Conservation (phyloP, 2,797 vertebrate genomes). For the Podarcis siculus region DNA sequence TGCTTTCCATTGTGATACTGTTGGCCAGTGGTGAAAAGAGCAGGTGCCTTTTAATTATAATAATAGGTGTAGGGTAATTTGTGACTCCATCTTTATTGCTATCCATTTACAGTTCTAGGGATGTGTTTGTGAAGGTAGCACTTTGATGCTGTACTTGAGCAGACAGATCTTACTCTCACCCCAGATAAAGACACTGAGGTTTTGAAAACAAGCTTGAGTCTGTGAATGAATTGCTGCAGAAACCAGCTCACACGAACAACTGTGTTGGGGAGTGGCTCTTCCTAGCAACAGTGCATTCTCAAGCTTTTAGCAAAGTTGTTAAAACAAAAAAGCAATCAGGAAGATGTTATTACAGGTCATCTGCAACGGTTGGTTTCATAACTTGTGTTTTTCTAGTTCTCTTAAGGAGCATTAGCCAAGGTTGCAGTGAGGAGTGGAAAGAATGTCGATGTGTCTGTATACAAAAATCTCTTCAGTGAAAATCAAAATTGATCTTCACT, state of each 20-base stretch:
- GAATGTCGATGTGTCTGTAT: not conserved
- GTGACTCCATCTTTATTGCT: not conserved
- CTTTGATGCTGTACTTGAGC: not conserved
- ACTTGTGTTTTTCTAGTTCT: not conserved
- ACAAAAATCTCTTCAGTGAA: not conserved
- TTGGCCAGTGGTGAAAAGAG: not conserved
- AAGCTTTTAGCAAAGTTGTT: not conserved
- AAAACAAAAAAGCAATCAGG: slow-evolving; percentile 16
- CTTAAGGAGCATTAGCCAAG: not conserved
- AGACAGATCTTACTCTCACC: not conserved
- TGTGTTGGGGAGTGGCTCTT: not conserved
- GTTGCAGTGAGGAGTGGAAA: not conserved
- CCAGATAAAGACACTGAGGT: not conserved
- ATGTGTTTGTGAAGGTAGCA: not conserved
- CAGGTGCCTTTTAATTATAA: not conserved
- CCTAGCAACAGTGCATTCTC: not conserved
- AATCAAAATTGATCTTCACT: not conserved
- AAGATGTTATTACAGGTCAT: not conserved
- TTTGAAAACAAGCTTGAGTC: not conserved
- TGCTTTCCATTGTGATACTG: not conserved
- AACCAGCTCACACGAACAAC: not conserved
- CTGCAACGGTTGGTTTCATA: slow-evolving; percentile 23
- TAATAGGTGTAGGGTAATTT: not conserved
- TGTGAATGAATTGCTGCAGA: not conserved
- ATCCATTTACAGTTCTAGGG: no score